A percentile compares a stretch with the other conserved stretches of the same genome.
Conservation (phyloP, 2,797 vertebrate species). For the Hylomyscus alleni region DNA sequence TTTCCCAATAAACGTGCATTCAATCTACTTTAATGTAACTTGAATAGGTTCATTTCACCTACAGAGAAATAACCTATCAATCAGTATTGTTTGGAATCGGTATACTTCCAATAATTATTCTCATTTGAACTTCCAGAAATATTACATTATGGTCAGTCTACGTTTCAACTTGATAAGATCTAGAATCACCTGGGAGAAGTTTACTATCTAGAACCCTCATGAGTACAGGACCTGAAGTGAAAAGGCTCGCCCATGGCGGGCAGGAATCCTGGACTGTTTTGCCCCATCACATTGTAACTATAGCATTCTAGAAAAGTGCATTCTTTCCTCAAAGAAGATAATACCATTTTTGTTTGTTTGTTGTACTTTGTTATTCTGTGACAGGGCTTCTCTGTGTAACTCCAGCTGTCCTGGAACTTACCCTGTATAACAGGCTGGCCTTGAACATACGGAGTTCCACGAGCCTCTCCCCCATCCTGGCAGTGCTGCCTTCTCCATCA, state of each 20-base stretch:
- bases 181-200: neutral
- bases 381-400: neutral
- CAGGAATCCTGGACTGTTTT: too few species aligned
- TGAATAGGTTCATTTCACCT: neutral
- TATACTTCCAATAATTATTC: constrained; percentile 5
- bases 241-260: neutral
- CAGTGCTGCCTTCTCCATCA: neutral
- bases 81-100: neutral
- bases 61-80: neutral
- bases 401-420: neutral
- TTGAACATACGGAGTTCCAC: neutral
- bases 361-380: neutral
- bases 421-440: neutral
- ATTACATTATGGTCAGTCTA: neutral
- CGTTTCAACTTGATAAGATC: neutral
- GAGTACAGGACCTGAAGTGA: neutral
- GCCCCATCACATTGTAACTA: neutral
- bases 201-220: neutral
- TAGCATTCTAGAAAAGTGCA: neutral
- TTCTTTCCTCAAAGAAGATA: neutral
- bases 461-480: accelerated
- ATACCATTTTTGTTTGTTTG: neutral
- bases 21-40: neutral
- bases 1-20: neutral
- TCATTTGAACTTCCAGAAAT: neutral